Evolutionary conservation across 2,797 vertebrate species (phyloP).

Genomic region (Sebastes matsubarae): DNA sequence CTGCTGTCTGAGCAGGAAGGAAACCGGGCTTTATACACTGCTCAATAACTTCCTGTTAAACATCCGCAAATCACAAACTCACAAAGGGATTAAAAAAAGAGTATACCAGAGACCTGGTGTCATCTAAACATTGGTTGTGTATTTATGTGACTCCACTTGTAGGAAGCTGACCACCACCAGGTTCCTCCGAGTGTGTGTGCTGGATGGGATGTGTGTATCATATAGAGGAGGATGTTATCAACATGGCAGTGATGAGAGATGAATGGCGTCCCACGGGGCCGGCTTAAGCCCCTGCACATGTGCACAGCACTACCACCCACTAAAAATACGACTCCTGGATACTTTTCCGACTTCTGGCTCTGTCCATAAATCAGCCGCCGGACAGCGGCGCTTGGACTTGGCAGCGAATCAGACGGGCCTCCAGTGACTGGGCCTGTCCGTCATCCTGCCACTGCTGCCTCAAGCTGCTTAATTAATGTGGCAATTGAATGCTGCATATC

Average conservation of each 20-base stretch:
- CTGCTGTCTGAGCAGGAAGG: slow-evolving; percentile 80
- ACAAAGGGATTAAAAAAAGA: slow-evolving; percentile 69
- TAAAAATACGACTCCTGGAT: slow-evolving; percentile 80
- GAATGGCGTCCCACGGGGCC: slow-evolving; percentile 75
- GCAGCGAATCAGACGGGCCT: slow-evolving; percentile 76
- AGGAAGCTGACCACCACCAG: slow-evolving; percentile 70
- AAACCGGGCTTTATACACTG: slow-evolving; percentile 77
- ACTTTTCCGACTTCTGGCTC: slow-evolving; percentile 72
- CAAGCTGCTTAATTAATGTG: slow-evolving; percentile 84
- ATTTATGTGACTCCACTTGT: slow-evolving; percentile 80
- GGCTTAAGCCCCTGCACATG: slow-evolving; percentile 76
- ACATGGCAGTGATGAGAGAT: slow-evolving; percentile 82
- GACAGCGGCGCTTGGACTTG: slow-evolving; percentile 72
- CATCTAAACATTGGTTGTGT: slow-evolving; percentile 80
- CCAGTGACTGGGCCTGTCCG: slow-evolving; percentile 78
- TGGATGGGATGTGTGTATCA: slow-evolving; percentile 71
- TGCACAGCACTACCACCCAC: slow-evolving; percentile 64
- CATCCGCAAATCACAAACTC: slow-evolving; percentile 81
- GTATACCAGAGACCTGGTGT: slow-evolving; percentile 53
- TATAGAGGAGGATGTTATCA: slow-evolving; percentile 83
- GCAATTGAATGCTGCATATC: slow-evolving; percentile 81
- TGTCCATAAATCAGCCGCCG: slow-evolving; percentile 79
- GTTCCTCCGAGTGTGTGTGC: slow-evolving; percentile 46
- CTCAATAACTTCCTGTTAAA: slow-evolving; percentile 85
- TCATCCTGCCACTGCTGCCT: slow-evolving; percentile 76